Evolutionary conservation across 2,797 vertebrate genomes (phyloP).

Genomic region (Girardinus metallicus): DNA sequence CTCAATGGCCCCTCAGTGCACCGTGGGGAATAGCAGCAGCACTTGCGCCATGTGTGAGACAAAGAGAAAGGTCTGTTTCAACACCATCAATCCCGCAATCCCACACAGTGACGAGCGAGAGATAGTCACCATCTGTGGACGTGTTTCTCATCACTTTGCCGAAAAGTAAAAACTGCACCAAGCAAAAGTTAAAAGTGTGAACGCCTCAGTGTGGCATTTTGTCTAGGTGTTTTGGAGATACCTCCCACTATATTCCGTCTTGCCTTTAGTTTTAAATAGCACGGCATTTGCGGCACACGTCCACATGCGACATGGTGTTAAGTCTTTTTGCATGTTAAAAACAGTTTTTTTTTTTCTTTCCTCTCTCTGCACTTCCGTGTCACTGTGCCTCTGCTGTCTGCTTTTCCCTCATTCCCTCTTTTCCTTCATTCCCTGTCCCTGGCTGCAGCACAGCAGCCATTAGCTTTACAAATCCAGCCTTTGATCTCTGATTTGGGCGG

Average conservation of each 20-base stretch:
- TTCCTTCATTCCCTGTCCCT: conserved; percentile 73
- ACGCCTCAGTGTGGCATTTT: conserved; percentile 66
- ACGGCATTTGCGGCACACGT: conserved; percentile 52
- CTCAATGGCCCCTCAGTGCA: conserved; percentile 73
- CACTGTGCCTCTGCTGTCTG: conserved; percentile 61
- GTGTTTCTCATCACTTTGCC: conserved; percentile 76
- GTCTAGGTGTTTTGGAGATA: conserved; percentile 69
- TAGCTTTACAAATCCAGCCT: conserved; percentile 99
- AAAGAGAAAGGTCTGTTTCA: conserved; percentile 81
- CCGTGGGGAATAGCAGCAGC: conserved; percentile 75
- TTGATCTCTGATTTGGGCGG: conserved; percentile 96
- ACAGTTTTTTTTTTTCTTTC: conserved; percentile 28
- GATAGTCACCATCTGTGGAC: conserved; percentile 80
- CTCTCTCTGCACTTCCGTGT: conserved; percentile 43
- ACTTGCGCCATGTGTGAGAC: conserved; percentile 79
- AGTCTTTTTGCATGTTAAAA: conserved; percentile 44
- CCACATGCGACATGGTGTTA: conserved; percentile 53
- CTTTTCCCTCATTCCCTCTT: conserved; percentile 60
- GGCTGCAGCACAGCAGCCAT: conserved; percentile 94
- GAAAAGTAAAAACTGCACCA: conserved; percentile 70
- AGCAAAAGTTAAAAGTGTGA: conserved; percentile 75
- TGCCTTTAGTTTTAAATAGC: conserved; percentile 59
- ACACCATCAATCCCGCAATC: conserved; percentile 81
- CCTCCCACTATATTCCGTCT: conserved; percentile 61
- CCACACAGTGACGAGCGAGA: conserved; percentile 77